Percentiles rank a stretch among this genome's conserved stretches.
These are phyloP conservation scores for Laterallus jamaicensis DNA, from an alignment of 2,113 vertebrate species.

Conservation along the genomic window DNA sequence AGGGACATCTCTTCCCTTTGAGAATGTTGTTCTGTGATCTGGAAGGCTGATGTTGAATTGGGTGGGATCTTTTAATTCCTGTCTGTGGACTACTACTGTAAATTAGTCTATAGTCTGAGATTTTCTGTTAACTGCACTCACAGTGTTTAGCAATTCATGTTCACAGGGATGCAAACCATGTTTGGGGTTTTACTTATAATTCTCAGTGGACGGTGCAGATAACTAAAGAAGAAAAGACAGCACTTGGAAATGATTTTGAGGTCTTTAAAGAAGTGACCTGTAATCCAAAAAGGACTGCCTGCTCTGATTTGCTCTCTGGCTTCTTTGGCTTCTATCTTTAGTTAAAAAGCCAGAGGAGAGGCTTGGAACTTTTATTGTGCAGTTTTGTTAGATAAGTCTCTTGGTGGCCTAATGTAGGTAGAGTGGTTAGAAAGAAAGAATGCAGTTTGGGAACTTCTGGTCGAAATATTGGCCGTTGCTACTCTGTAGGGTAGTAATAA, in stretches of 20 bases:
- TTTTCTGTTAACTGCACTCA: not conserved
- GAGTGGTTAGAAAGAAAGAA: not conserved
- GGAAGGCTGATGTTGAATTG: not conserved
- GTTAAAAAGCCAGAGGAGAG: not conserved
- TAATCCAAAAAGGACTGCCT: not conserved
- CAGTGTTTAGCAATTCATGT: not conserved
- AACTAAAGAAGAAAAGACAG: not conserved
- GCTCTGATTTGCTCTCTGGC: not conserved
- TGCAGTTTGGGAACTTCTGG: not conserved
- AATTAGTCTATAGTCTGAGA: not conserved
- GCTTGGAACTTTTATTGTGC: not conserved
- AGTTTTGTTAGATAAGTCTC: not conserved
- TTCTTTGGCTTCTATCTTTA: not conserved
- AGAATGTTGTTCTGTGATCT: not conserved
- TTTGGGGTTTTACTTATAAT: not conserved
- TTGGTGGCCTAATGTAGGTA: accelerated
- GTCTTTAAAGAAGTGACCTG: not conserved
- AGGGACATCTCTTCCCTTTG: not conserved
- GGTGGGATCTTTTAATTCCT: not conserved
- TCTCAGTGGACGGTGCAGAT: not conserved
- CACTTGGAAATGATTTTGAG: not conserved
- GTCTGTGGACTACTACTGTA: not conserved
- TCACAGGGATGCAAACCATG: not conserved
- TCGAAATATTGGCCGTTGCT: not conserved
- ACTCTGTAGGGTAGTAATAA: not conserved